Conservation (phyloP, 2,888 invertebrate genomes). For the Drosophila koepferae region DNA sequence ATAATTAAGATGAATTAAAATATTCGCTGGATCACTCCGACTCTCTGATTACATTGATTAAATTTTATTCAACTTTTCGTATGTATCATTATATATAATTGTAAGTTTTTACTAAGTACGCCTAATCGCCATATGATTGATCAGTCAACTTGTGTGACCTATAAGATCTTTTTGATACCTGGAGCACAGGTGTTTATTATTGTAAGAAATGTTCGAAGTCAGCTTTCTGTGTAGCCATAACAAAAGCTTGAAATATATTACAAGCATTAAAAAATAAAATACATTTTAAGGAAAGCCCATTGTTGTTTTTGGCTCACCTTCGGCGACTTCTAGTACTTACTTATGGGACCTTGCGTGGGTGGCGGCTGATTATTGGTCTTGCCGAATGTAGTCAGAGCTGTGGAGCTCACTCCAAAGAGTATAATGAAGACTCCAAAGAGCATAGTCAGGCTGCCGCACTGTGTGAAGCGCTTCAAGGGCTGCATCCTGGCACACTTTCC, state of each 20-base stretch:
- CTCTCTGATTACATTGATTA: background rate
- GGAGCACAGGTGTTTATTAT: background rate
- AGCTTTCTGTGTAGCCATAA: background rate
- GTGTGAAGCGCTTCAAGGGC: constrained; percentile 85
- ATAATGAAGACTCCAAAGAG: constrained; percentile 85
- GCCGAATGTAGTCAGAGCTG: constrained; percentile 90
- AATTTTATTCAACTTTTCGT: background rate
- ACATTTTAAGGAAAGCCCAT: background rate
- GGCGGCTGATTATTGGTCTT: constrained; percentile 88
- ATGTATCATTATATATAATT: background rate
- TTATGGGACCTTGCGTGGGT: constrained; percentile 87
- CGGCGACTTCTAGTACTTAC: constrained; percentile 84
- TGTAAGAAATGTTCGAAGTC: background rate
- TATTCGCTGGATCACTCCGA: background rate
- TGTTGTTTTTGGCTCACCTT: background rate
- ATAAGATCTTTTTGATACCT: background rate
- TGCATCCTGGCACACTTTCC: constrained; percentile 77
- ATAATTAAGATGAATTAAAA: background rate
- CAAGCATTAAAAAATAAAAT: background rate
- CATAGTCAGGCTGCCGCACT: constrained; percentile 85
- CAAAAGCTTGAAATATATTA: background rate
- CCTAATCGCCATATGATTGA: background rate
- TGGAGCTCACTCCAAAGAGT: constrained; percentile 86
- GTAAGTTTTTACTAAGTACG: no score
- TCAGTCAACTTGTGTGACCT: background rate